phyloP scores from a whole-genome alignment of 2,888 invertebrate species.

The Yponomeuta evonymella region DNA sequence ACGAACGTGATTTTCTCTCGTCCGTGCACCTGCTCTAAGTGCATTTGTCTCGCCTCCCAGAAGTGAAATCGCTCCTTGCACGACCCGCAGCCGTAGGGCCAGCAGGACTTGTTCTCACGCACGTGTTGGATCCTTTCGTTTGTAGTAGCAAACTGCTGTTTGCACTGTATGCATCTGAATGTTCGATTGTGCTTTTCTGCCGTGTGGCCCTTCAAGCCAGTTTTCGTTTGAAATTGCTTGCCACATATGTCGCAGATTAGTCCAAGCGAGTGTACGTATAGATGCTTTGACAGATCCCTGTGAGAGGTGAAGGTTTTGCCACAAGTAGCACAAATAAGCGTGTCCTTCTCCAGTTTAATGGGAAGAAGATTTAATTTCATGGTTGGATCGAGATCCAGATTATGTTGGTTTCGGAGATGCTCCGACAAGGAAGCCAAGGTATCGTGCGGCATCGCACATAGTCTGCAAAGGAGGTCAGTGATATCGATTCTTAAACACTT shows the following conservation, averaged over 20 bases:
- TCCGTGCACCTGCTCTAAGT: slow-evolving; percentile 14
- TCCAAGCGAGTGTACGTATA: background rate
- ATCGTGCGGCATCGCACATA: slow-evolving; percentile 8
- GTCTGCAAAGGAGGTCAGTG: slow-evolving; percentile 16
- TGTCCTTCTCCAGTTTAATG: slow-evolving; percentile 1
- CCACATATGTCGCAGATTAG: slow-evolving; percentile 20
- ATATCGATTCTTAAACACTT: slow-evolving; percentile 16
- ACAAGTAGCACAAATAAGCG: slow-evolving; percentile 7
- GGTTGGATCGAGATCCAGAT: background rate
- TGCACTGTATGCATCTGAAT: slow-evolving; percentile 17
- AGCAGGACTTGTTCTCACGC: slow-evolving; percentile 1
- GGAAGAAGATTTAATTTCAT: slow-evolving; percentile 7
- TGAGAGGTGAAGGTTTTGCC: background rate
- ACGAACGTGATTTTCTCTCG: slow-evolving; percentile 7
- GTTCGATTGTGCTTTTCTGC: background rate
- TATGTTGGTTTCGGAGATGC: slow-evolving; percentile 15
- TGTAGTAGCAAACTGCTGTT: slow-evolving; percentile 14
- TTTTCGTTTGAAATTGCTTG: slow-evolving; percentile 16
- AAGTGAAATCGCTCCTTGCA: slow-evolving; percentile 18
- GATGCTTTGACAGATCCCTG: slow-evolving; percentile 1
- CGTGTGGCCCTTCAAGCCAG: slow-evolving; percentile 11
- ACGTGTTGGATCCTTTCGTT: slow-evolving; percentile 15
- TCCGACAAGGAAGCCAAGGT: slow-evolving; percentile 12
- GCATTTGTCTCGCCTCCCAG: slow-evolving; percentile 14
- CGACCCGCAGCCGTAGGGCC: slow-evolving; percentile 13